Evolutionary conservation across 1,140 invertebrate species (phyloP).

Genomic region (Drosophila parvula): DNA sequence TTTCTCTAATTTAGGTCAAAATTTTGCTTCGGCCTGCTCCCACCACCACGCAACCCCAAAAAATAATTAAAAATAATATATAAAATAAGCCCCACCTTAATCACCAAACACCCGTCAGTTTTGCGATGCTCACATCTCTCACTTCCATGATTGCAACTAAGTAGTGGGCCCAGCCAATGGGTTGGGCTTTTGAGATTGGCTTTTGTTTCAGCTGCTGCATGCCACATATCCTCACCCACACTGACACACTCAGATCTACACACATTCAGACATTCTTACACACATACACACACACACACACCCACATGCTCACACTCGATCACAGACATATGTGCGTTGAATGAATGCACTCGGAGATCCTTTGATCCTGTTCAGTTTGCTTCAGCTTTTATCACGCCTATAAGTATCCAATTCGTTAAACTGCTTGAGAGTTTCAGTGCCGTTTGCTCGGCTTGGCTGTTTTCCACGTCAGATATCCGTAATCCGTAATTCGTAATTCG

Average conservation of each 20-base stretch:
- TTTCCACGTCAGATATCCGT: slow-evolving; percentile 12
- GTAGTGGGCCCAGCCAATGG: slow-evolving; percentile 20
- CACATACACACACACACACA: background rate
- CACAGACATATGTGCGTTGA: slow-evolving; percentile 17
- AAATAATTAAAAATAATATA: background rate
- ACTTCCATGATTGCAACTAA: slow-evolving; percentile 41
- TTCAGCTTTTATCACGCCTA: slow-evolving; percentile 41
- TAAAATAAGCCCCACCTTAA: background rate
- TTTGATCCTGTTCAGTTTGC: slow-evolving; percentile 40
- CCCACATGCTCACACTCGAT: background rate
- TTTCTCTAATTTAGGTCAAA: slow-evolving; percentile 29
- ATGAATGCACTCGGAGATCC: slow-evolving; percentile 28
- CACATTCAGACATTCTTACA: background rate
- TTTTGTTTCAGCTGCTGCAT: slow-evolving; percentile 47
- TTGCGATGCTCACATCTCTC: slow-evolving; percentile 51
- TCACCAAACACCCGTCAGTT: slow-evolving; percentile 35
- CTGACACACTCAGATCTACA: slow-evolving; percentile 1
- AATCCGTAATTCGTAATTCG: background rate
- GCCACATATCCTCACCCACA: slow-evolving; percentile 10
- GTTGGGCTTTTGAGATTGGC: slow-evolving; percentile 34
- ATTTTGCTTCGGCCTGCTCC: slow-evolving; percentile 18
- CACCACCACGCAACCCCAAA: slow-evolving; percentile 8
- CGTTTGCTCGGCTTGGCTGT: slow-evolving; percentile 25
- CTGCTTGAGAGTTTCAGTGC: slow-evolving; percentile 34
- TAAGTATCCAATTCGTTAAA: slow-evolving; percentile 22